Evolutionary conservation across 2,888 invertebrate species (phyloP).

Genomic region (Tetanocera ferruginea): DNA sequence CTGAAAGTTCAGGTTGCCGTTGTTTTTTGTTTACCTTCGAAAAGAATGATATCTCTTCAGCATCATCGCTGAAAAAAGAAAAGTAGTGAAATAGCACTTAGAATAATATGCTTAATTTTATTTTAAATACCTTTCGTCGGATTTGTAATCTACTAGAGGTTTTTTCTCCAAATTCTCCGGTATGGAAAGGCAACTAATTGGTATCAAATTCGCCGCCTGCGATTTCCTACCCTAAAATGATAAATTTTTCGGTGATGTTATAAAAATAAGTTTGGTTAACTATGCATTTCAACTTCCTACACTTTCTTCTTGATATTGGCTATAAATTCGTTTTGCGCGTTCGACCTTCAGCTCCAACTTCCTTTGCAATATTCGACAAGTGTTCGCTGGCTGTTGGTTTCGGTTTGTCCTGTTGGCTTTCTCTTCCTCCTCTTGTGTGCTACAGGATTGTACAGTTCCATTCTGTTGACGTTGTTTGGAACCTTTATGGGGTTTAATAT

Average conservation of each 20-base stretch:
- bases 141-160: constrained; percentile 69
- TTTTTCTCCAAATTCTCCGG: constrained; percentile 66
- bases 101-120: not conserved
- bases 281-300: not conserved
- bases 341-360: constrained; percentile 70
- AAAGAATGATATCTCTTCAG: constrained; percentile 69
- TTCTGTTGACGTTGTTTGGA: constrained; percentile 20
- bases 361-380: constrained; percentile 68
- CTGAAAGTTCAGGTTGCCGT: constrained; percentile 65
- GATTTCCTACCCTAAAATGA: constrained; percentile 62
- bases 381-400: constrained; percentile 61
- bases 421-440: constrained; percentile 55
- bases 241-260: not conserved
- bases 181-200: constrained; percentile 67
- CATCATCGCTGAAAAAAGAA: constrained; percentile 60
- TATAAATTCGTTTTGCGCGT: constrained; percentile 68
- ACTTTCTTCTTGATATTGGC: constrained; percentile 48
- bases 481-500: constrained; percentile 35
- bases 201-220: constrained; percentile 67
- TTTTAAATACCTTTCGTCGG: constrained; percentile 59
- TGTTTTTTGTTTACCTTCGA: constrained; percentile 61
- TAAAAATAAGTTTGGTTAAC: no score
- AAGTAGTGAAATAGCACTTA: not conserved
- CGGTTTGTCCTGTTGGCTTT: constrained; percentile 52
- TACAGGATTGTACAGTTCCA: constrained; percentile 45